These are phyloP conservation scores for Paraplagusia blochii DNA, from an alignment of 2,113 vertebrate genomes.

Conservation along the genomic window DNA sequence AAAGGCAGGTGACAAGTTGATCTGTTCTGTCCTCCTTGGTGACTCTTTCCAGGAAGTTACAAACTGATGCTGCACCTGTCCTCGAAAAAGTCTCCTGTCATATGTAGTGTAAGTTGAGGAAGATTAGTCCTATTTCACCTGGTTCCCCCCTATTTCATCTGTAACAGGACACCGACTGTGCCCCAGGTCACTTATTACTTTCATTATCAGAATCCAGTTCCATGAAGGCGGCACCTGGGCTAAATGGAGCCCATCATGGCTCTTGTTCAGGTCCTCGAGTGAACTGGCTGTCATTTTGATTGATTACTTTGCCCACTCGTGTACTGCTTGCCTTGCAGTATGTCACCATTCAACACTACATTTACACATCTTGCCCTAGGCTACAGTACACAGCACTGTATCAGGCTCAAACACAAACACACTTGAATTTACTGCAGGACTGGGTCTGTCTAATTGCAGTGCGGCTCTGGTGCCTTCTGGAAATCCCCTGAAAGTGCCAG, in stretches of 20 bases:
- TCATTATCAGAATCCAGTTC: slow-evolving; percentile 41
- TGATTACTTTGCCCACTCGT: slow-evolving; percentile 59
- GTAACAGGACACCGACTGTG: slow-evolving; percentile 40
- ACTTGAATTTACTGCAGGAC: neutral
- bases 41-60: no score
- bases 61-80: no score
- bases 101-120: no score
- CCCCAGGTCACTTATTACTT: slow-evolving; percentile 47
- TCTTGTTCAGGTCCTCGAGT: slow-evolving; percentile 36
- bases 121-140: no score
- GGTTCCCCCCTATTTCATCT: slow-evolving; percentile 4
- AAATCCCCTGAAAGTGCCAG: slow-evolving; percentile 6
- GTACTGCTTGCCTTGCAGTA: slow-evolving; percentile 60
- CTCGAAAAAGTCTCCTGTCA: no score
- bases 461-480: neutral
- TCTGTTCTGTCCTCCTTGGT: no score
- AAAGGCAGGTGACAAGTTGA: no score
- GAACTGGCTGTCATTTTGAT: slow-evolving; percentile 63
- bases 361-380: slow-evolving; percentile 14
- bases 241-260: slow-evolving; percentile 52
- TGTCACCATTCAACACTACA: slow-evolving; percentile 29
- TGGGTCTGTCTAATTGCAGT: neutral
- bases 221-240: slow-evolving; percentile 28
- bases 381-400: neutral
- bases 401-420: slow-evolving; percentile 5